phyloP scores from a whole-genome alignment of 2,113 vertebrate species.

The Perca fluviatilis region DNA sequence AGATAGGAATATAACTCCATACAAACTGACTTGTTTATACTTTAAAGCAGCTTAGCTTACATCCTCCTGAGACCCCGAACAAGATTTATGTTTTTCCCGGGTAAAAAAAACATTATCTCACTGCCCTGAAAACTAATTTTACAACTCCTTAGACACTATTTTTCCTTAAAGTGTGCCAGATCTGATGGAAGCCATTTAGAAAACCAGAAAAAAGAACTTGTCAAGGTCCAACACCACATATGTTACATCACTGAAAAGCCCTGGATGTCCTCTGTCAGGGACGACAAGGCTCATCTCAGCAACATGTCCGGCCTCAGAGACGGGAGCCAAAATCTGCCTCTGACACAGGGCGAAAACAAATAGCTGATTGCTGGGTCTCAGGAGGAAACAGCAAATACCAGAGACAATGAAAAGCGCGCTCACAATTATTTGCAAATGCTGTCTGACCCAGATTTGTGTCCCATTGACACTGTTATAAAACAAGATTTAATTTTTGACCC shows the following conservation, averaged over 20 bases:
- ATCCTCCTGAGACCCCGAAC: slow-evolving; percentile 9
- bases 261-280: slow-evolving; percentile 18
- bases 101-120: not conserved
- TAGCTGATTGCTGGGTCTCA: slow-evolving; percentile 21
- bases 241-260: slow-evolving; percentile 33
- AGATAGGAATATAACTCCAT: no score
- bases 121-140: not conserved
- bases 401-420: slow-evolving; percentile 6
- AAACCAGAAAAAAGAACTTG: not conserved
- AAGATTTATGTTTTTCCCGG: not conserved
- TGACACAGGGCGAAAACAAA: not conserved
- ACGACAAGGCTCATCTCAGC: not conserved
- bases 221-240: not conserved
- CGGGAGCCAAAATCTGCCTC: not conserved
- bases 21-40: not conserved
- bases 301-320: slow-evolving; percentile 1
- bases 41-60: not conserved
- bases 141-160: not conserved
- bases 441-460: slow-evolving; percentile 44
- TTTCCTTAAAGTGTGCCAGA: slow-evolving; percentile 10
- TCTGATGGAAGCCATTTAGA: not conserved
- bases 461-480: slow-evolving; percentile 35
- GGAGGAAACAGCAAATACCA: slow-evolving; percentile 27
- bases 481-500: slow-evolving; percentile 30
- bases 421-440: slow-evolving; percentile 25